Evolutionary conservation across 2,113 vertebrate species (phyloP), one percentile per base, ranked within the genome.

Genomic region (Kryptolebias marmoratus): DNA sequence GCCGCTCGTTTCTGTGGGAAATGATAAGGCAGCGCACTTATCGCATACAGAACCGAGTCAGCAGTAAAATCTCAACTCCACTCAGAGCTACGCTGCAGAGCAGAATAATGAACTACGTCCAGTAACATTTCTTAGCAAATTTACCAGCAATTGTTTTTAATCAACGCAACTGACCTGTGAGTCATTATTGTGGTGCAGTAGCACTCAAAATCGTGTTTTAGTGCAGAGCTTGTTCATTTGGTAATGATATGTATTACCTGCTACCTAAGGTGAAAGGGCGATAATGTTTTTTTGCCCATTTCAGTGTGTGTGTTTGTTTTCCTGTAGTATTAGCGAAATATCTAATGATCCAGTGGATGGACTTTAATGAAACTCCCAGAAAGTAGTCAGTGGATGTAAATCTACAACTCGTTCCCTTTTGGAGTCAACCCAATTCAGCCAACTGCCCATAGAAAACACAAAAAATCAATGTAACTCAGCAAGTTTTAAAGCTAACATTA

Each of bases 1-100:
- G 73, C 49, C 10, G 71, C 44, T 79, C 79, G 83, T 81, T 77
- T 70, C 69, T 81, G 57, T 82, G 75, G 70, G 76, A 80, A 84
- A 59, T 49, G 52, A 87, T 80, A 76, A 86, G 75, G 53, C n/a
- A 69, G 57, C 66, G 47, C 65, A 60, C 56, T 80, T 74, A 80
- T 82, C 68, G 49, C 68, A 55, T 30, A 10, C n/a, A 64, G 16
- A 71, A 52, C 50, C 18, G 44, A 39, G 30, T 64, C 61, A 71
- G 62, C 79, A 86, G 55, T 44, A 78, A 63, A 75, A 16, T 28
- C 28, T 14, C 0, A 67, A 55, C 57, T 13, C 54, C 57, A 47
- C 39, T 47, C 32, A 59, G 50, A 45, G 67, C 64, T 52, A 4
- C 48, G 55, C 22, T 28, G 44, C 27, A 36, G 39, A 70, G 15